Base-by-base conservation (phyloP, 2,888 invertebrate genomes). In the Ophraella communa region DNA sequence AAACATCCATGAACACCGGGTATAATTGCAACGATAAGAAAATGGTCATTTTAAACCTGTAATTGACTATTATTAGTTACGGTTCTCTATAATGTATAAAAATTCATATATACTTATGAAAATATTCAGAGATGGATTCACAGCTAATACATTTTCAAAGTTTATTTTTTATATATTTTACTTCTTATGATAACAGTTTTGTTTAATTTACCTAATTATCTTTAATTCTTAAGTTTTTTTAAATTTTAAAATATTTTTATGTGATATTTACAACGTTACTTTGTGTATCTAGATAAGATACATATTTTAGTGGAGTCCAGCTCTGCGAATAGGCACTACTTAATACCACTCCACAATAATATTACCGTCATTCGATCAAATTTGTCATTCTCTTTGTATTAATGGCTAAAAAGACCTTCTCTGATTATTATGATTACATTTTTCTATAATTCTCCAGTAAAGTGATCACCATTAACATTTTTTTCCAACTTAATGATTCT, bases 11-110 rank as follows among this genome's bases (percentile, higher is more conserved):
- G 59, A 55, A 52, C 30, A 59, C 62, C 42, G 57, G 42, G 27
- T 39, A 59, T 68, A 68, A 68, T 65, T 68, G 63, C 63, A 45
- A 44, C 56, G 67, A 68, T 68, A 68, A 65, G 67, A 63, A 64
- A 62, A 64, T 57, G 47, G 47, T 49, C 64, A 62, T 67, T 64
- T 67, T 61, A 61, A 67, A 62, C 64, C 62, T 44, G 67, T 55
- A 67, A 65, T 59, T 60, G 62, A 49, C 59, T 54, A 65, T 67
- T 67, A 68, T 68, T 68, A 68, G 62, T 63, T 63, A 65, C 53
- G 64, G 55, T 61, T 52, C 30, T 44, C 57, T 39, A 58, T 67
- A 62, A 65, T 65, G 64, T 59, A 67, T 67, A 67, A 62, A 67
- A 67, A 67, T 65, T n/a, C n/a, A 65, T 51, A 47, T 53, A 55